Base-by-base conservation (phyloP, 2,888 invertebrate species). In the Himalopsyche kuldschensis region DNA sequence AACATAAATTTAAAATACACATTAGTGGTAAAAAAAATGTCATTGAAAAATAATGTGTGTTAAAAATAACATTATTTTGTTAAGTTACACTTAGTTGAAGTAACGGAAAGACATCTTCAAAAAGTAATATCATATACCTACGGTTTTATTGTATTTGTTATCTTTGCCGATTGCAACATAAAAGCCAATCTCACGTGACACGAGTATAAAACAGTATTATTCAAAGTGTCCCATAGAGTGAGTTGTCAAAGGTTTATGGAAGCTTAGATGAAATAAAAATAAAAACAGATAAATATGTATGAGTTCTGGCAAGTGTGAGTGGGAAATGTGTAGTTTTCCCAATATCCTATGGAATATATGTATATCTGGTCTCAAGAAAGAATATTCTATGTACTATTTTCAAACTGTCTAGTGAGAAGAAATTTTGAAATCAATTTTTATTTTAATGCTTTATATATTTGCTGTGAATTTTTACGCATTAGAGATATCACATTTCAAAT, bases 91-190 rank as follows among this genome's bases (percentile, higher is more conserved):
- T 69, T 69, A 15, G 15, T 69, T 2, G 69, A 27, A 27, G 69
- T 69, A 15, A 11, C 69, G 15, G 27, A 78, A 90, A 48, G 3
- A 0, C 4, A 10, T 55, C 10, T 10, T 24, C 2, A 48, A 63
- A 63, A 8, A 27, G 30, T 69, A 63, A 63, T 63, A 4, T n/a
- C n/a, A n/a, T 63, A 24, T 63, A 24, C 10, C 5, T 24, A n/a
- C n/a, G n/a, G 24, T 63, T 63, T 63, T 63, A 63, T 63, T 63
- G 20, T 27, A 27, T 69, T 69, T 69, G 24, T 30, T 69, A 15
- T 69, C 30, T 69, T 69, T 15, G 27, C 4, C 10, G 69, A 69
- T 69, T 69, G 69, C 27, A 30, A 69, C 69, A 27, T 69, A 69
- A 69, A 69, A 69, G 69, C 4, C 69, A 69, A 69, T 69, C 69